These are phyloP conservation scores for Abramis brama DNA, from an alignment of 2,113 vertebrate genomes.

Conservation along the genomic window DNA sequence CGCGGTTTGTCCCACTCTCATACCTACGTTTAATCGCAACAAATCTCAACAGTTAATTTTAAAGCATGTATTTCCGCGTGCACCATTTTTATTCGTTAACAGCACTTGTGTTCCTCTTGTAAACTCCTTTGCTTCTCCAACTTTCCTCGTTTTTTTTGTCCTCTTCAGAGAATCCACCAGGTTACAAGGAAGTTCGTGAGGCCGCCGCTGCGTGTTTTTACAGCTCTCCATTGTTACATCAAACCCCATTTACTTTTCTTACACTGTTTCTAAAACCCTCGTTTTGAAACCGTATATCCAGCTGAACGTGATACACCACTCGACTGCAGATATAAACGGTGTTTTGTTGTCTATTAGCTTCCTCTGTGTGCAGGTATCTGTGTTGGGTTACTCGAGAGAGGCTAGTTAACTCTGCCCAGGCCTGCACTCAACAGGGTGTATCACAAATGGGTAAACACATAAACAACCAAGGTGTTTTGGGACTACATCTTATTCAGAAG, in stretches of 20 bases:
- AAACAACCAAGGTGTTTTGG: background rate
- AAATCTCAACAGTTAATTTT: background rate
- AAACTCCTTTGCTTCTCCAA: background rate
- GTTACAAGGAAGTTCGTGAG: slow-evolving; percentile 50
- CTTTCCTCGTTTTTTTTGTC: slow-evolving; percentile 21
- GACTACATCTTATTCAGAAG: background rate
- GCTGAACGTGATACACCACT: background rate
- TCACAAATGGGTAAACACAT: slow-evolving; percentile 34
- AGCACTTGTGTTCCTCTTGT: background rate
- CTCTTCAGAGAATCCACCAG: slow-evolving; percentile 27
- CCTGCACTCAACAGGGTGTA: slow-evolving; percentile 16
- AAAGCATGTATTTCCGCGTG: background rate
- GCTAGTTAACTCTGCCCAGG: slow-evolving; percentile 18
- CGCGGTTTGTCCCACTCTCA: background rate
- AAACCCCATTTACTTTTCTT: slow-evolving; percentile 1
- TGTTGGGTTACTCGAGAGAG: slow-evolving; percentile 20
- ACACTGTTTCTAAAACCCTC: background rate
- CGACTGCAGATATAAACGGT: slow-evolving; percentile 7
- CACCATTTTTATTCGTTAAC: background rate
- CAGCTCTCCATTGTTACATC: slow-evolving; percentile 28
- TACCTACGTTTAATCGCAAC: background rate
- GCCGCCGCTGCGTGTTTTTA: slow-evolving; percentile 42
- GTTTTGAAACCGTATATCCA: background rate
- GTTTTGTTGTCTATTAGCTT: slow-evolving; percentile 34
- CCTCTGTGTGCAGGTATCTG: background rate